Evolutionary conservation across 2,797 vertebrate species (phyloP), one percentile per base, ranked within the genome.

Genomic region (Fistularia tabacaria): DNA sequence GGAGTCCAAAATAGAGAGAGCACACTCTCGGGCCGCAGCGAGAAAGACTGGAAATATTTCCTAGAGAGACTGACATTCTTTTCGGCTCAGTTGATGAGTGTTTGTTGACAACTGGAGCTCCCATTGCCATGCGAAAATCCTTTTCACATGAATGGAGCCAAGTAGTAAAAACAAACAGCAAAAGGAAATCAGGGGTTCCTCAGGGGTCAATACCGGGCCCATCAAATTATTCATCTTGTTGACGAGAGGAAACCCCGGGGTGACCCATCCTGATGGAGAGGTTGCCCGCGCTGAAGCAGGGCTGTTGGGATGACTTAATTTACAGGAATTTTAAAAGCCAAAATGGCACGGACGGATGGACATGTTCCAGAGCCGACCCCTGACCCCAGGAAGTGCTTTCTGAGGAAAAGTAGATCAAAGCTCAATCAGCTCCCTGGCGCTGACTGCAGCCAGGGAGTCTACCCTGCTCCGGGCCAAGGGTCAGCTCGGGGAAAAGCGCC

Each of bases 311-410:
- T 87, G 66, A 81, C 77, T 88, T 90, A 84, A 88, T 90, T 88
- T 87, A 85, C 77, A 82, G 81, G 85, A 89, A 90, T 90, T 89
- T 88, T 85, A 88, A 90, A 89, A 90, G 87, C 81, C 73, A 85
- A 88, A 90, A 89, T 85, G 84, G 77, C 81, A 85, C 77, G 72
- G 89, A 90, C 83, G 86, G 85, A 89, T 77, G 83, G 88, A 90
- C 85, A 89, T 90, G 84, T 90, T 91, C 88, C 89, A 92, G 91
- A 89, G 71, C 48, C 25, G 82, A 89, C 88, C 90, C 80, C 59
- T 85, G 85, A 86, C 87, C 90, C 79, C 82, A 89, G 90, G 89
- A 90, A 91, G 88, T 87, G 84, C 86, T 89, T 87, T 85, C 80
- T 60, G 77, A 69, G 79, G 66, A 77, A 25, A 74, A 79, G 80